Percentiles rank a stretch among this genome's conserved stretches.
These are phyloP conservation scores for Arctocebus calabarensis DNA, from an alignment of 2,797 vertebrate species.

Conservation along the genomic window DNA sequence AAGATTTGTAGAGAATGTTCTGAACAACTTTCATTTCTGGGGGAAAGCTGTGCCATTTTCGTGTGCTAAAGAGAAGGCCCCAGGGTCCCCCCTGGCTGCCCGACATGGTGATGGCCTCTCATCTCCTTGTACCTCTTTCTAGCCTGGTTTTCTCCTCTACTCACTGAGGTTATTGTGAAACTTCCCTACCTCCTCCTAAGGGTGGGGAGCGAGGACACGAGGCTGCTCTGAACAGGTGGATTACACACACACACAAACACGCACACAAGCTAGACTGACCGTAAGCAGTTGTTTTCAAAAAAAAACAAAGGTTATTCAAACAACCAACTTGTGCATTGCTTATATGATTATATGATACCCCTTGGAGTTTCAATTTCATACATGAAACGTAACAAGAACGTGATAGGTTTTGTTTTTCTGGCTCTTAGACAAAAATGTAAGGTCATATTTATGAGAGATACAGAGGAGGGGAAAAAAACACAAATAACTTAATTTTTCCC, in stretches of 20 bases:
- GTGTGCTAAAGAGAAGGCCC: not conserved
- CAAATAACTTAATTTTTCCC: not conserved
- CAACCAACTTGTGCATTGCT: not conserved
- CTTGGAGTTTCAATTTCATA: not conserved
- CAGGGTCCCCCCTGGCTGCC: not conserved
- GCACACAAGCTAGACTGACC: not conserved
- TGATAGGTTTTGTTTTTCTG: not conserved
- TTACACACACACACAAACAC: not conserved
- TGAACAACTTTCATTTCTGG: not conserved
- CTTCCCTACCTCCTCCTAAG: not conserved
- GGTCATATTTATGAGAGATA: not conserved
- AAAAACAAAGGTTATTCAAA: conserved; percentile 24
- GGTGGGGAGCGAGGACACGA: not conserved
- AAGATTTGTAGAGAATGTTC: not conserved
- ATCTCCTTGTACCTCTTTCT: not conserved
- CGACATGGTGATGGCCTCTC: not conserved
- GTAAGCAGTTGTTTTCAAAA: not conserved
- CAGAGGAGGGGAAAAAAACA: not conserved
- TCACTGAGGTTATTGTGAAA: not conserved
- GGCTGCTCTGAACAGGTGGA: not conserved
- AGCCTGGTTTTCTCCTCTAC: not conserved
- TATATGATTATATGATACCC: not conserved
- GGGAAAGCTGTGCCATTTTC: not conserved
- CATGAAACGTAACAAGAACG: not conserved
- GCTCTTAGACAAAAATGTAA: conserved; percentile 4